phyloP scores from a whole-genome alignment of 2,888 invertebrate species.

The Strigamia crassipes region DNA sequence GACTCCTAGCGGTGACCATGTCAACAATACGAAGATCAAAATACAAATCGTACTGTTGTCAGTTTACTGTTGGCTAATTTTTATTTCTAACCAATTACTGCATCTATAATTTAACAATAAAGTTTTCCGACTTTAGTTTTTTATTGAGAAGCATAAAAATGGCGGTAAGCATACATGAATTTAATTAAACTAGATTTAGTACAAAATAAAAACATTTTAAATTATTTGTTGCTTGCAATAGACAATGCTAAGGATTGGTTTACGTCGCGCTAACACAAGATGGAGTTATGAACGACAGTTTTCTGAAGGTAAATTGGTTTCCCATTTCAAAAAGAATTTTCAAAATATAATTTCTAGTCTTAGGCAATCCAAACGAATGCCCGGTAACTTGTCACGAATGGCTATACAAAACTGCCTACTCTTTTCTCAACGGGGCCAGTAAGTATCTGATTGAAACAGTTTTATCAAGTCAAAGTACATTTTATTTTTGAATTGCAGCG shows the following conservation, averaged over 20 bases:
- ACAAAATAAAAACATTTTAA: not conserved
- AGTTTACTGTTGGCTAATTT: too few relatives aligned
- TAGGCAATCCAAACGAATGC: not conserved
- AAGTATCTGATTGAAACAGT: not conserved
- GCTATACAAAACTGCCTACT: not conserved
- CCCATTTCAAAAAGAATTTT: not conserved
- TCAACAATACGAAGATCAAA: too few relatives aligned
- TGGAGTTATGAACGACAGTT: not conserved
- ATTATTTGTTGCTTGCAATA: not conserved
- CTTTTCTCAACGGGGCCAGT: not conserved
- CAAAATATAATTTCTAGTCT: not conserved
- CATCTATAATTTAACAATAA: too few relatives aligned
- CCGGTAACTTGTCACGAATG: not conserved
- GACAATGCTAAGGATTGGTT: not conserved
- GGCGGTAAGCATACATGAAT: too few relatives aligned
- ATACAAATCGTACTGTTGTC: too few relatives aligned
- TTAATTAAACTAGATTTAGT: not conserved
- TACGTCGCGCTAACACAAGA: not conserved
- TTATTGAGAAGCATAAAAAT: too few relatives aligned
- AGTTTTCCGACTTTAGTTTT: too few relatives aligned
- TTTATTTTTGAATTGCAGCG: not conserved
- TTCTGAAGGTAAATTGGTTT: not conserved
- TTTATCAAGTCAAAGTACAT: not conserved
- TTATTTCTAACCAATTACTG: too few relatives aligned
- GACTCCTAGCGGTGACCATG: too few relatives aligned